phyloP scores from a whole-genome alignment of 2,113 vertebrate species.

The Pheucticus melanocephalus region DNA sequence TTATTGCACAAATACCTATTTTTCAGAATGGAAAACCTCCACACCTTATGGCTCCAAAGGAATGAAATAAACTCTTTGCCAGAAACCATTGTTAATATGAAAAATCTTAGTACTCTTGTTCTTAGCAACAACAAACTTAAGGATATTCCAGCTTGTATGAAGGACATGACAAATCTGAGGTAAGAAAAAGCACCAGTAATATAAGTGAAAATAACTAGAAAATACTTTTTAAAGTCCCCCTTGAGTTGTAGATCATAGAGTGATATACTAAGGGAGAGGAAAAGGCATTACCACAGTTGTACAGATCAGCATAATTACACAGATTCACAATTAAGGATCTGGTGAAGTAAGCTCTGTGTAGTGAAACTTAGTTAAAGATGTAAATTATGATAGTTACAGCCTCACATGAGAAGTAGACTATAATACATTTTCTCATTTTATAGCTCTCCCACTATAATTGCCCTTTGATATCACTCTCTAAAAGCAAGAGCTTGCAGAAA shows the following conservation, averaged over 20 bases:
- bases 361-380: not conserved
- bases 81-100: constrained; percentile 83
- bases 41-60: constrained; percentile 93
- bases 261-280: not conserved
- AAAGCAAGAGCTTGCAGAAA: not conserved
- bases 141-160: constrained; percentile 87
- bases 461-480: not conserved
- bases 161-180: constrained; percentile 86
- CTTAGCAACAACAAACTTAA: constrained; percentile 87
- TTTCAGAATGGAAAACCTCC: constrained; percentile 87
- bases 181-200: constrained; percentile 32
- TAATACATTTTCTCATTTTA: not conserved
- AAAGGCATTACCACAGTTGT: not conserved
- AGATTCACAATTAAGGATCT: not conserved
- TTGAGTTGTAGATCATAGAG: not conserved
- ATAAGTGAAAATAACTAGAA: not conserved
- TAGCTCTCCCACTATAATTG: not conserved
- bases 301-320: not conserved
- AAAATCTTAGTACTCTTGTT: constrained; percentile 87
- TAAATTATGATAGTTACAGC: not conserved
- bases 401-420: not conserved
- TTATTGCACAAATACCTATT: not conserved
- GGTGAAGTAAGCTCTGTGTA: not conserved
- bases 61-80: constrained; percentile 86
- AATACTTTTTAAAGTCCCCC: not conserved